Evolutionary conservation across 2,113 vertebrate species (phyloP).

Genomic region (Morone chrysops): DNA sequence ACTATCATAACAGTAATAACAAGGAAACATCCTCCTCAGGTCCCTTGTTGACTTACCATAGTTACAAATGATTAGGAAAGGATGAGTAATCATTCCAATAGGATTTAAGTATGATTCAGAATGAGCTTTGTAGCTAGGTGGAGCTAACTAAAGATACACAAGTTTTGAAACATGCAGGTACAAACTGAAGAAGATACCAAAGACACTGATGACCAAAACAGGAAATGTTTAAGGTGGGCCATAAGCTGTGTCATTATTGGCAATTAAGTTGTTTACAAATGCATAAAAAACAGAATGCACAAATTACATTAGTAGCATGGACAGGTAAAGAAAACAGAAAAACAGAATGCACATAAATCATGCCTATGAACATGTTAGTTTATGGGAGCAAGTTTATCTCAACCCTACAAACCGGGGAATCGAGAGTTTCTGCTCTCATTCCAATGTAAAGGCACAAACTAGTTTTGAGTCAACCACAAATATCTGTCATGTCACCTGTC

Average conservation of each 20-base stretch:
- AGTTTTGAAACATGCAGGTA: slow-evolving; percentile 17
- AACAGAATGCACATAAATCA: background rate
- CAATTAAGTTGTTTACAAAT: background rate
- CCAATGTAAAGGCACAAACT: slow-evolving; percentile 10
- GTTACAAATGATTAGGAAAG: slow-evolving; percentile 49
- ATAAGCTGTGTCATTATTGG: background rate
- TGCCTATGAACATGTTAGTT: slow-evolving; percentile 19
- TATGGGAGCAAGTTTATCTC: background rate
- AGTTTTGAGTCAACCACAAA: slow-evolving; percentile 18
- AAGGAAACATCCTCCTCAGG: slow-evolving; percentile 56
- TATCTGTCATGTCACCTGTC: slow-evolving; percentile 23
- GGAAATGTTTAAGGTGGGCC: background rate
- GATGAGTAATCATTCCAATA: slow-evolving; percentile 59
- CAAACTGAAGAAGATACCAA: background rate
- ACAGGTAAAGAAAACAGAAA: background rate
- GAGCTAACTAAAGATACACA: slow-evolving; percentile 34
- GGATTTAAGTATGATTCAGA: slow-evolving; percentile 17
- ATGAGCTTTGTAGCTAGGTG: slow-evolving; percentile 41
- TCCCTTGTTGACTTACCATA: slow-evolving; percentile 72
- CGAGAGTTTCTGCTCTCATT: slow-evolving; percentile 58
- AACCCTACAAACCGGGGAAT: slow-evolving; percentile 40
- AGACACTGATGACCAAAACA: background rate
- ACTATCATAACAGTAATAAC: slow-evolving; percentile 35
- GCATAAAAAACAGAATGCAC: background rate
- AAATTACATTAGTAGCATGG: background rate